phyloP scores from a whole-genome alignment of 2,888 invertebrate genomes.

The Cataglyphis rosenhaueri region DNA sequence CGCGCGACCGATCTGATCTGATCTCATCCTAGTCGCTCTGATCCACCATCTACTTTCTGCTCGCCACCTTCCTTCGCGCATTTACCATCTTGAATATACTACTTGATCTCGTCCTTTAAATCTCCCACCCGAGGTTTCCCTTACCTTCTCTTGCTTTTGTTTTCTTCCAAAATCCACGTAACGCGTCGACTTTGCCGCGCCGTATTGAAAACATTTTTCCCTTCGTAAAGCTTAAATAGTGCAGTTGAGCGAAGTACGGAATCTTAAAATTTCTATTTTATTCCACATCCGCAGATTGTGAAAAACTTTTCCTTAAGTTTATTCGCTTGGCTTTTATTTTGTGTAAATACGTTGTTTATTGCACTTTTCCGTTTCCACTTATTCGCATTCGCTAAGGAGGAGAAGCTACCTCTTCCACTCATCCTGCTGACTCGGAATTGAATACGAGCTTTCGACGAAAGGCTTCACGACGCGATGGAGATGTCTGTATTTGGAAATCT shows the following conservation, averaged over 20 bases:
- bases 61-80: constrained; percentile 59
- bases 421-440: not conserved
- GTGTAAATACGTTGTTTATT: constrained; percentile 4
- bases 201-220: not conserved
- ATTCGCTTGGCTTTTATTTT: not conserved
- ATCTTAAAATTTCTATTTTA: not conserved
- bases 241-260: not conserved
- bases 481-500: constrained; percentile 32
- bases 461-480: not conserved
- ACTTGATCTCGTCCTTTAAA: constrained; percentile 21
- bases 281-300: not conserved
- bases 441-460: constrained; percentile 23
- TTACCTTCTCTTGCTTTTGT: constrained; percentile 61
- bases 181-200: no score
- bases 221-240: not conserved
- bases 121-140: constrained; percentile 25
- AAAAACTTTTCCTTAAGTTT: not conserved
- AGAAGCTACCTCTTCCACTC: not conserved
- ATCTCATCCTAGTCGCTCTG: constrained; percentile 76
- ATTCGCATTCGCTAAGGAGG: constrained; percentile 10
- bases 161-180: constrained; percentile 53
- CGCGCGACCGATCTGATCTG: constrained; percentile 79
- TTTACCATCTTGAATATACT: constrained; percentile 40
- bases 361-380: not conserved
- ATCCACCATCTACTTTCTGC: constrained; percentile 69